Evolutionary conservation across 2,797 vertebrate species (phyloP).

Genomic region (Falco cherrug): DNA sequence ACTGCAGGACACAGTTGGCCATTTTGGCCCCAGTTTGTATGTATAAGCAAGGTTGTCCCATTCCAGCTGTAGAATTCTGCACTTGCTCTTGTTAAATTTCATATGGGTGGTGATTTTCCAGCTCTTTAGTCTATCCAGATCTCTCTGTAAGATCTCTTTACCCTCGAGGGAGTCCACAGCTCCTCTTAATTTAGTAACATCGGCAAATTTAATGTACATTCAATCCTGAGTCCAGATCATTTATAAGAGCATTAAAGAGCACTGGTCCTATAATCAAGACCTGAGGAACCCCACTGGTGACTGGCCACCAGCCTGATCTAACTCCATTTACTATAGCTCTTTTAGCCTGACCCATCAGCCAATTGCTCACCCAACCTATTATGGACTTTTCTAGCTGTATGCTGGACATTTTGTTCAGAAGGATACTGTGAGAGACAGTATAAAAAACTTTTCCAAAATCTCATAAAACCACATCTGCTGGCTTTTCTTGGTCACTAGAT

Average conservation of each 20-base stretch:
- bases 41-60: neutral
- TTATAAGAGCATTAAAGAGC: neutral
- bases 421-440: neutral
- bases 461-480: neutral
- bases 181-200: neutral
- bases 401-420: neutral
- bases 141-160: too few relatives aligned
- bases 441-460: neutral
- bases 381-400: neutral
- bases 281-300: neutral
- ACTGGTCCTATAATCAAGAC: neutral
- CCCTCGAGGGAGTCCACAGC: too few relatives aligned
- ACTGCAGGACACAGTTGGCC: neutral
- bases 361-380: neutral
- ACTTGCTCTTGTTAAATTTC: neutral
- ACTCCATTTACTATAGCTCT: neutral
- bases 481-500: neutral
- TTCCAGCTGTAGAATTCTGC: neutral
- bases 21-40: neutral
- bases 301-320: neutral
- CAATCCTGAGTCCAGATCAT: neutral
- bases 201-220: neutral
- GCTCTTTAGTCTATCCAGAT: neutral
- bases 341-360: neutral
- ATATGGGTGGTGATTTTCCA: neutral